phyloP scores from a whole-genome alignment of 2,113 vertebrate species.

The Zosterops japonicus region DNA sequence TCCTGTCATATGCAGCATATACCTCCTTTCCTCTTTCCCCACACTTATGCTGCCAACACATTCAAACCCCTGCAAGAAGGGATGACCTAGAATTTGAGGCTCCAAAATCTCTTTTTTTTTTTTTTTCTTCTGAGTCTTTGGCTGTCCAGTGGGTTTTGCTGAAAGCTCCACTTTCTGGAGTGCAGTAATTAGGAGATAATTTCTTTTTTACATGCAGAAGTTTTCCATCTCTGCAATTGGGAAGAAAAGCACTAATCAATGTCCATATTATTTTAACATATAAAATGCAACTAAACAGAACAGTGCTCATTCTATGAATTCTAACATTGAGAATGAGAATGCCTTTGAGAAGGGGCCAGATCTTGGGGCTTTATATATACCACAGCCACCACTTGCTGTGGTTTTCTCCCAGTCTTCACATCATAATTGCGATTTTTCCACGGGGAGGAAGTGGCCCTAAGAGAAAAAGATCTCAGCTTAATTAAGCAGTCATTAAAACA shows the following conservation, averaged over 20 bases:
- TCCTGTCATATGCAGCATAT: background rate
- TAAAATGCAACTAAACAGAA: background rate
- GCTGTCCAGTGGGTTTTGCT: background rate
- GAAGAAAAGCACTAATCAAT: background rate
- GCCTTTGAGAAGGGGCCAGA: background rate
- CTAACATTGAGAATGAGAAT: background rate
- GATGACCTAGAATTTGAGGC: background rate
- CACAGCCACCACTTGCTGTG: accelerated
- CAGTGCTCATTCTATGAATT: background rate
- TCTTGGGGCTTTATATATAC: background rate
- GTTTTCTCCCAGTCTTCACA: background rate
- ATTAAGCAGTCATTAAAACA: background rate
- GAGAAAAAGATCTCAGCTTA: background rate
- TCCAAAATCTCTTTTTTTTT: background rate
- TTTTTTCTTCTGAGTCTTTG: background rate
- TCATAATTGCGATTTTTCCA: background rate
- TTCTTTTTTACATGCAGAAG: background rate
- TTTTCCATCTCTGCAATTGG: background rate
- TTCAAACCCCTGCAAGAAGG: background rate
- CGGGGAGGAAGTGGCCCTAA: background rate
- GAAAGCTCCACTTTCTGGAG: background rate
- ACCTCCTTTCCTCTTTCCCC: background rate
- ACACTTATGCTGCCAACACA: background rate
- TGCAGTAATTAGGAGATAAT: background rate
- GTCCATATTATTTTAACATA: background rate